Base-by-base conservation (phyloP, 2,113 vertebrate genomes). In the Silurus meridionalis region DNA sequence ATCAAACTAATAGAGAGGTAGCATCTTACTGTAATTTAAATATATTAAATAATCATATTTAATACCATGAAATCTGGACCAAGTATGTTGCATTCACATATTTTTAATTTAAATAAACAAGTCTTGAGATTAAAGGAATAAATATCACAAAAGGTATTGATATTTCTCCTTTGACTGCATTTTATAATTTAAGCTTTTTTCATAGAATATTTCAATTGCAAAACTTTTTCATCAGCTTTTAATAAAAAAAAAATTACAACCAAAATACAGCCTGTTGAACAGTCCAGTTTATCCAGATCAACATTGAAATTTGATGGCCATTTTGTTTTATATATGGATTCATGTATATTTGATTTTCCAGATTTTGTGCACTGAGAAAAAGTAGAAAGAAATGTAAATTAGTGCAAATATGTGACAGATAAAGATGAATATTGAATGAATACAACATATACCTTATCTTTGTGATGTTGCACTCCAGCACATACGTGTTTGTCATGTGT, bases 1-100 rank as follows among this genome's bases (percentile, higher is more conserved):
- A 83, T 88, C 82, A 78, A 85, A 28, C 67, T 79, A 88, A 78
- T 84, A 82, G 52, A 77, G 69, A 82, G 64, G 15, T 63, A 21
- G 48, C 50, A 19, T 74, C 46, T 50, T 50, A 5, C 25, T 72
- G 2, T 48, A 8, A 71, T 48, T 48, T 2, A 17, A 79, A 79
- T 57, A 17, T 37, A 37, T 37, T 37, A 37, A 37, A 37, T 2
- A 79, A 79, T 55, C 17, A 25, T 11, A 57, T 55, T 57, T 57
- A 28, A 55, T n/a, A 77, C 50, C 21, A 77, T 77, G 66, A 37
- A 17, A 8, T 48, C 11, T 48, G 66, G 2, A 14, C 25, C 25
- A 37, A 37, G 37, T 37, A 37, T 37, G 37, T 37, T 37, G 37
- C 37, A 37, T 37, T 37, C 37, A 37, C 37, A 37, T 37, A 37